These are phyloP conservation scores for Saccopteryx bilineata DNA, from an alignment of 2,113 vertebrate genomes.

Conservation along the genomic window DNA sequence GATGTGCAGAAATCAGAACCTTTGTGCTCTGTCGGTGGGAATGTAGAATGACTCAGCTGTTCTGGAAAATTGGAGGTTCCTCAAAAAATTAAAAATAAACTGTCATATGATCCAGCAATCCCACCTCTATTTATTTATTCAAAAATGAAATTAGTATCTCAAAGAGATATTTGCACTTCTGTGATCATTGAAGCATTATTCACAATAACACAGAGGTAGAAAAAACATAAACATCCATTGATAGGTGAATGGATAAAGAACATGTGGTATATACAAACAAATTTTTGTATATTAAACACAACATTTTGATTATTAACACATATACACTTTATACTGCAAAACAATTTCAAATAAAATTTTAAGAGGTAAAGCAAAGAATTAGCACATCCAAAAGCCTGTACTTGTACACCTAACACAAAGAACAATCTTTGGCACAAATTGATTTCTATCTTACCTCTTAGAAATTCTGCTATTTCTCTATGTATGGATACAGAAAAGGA, in stretches of 20 bases:
- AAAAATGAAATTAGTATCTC: not conserved
- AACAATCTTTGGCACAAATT: not conserved
- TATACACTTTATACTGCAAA: slow-evolving; percentile 84
- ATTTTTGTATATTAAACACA: slow-evolving; percentile 33
- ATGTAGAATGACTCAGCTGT: not conserved
- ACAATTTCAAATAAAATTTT: slow-evolving; percentile 59
- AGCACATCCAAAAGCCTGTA: slow-evolving; percentile 4
- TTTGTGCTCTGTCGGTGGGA: not conserved
- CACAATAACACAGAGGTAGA: not conserved
- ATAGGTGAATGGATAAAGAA: not conserved
- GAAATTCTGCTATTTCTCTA: not conserved
- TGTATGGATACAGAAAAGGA: not conserved
- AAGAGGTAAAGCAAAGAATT: slow-evolving; percentile 78
- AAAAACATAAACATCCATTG: not conserved
- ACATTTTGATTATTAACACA: slow-evolving; percentile 81
- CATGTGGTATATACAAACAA: not conserved
- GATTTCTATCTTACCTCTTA: not conserved
- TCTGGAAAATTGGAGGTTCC: not conserved
- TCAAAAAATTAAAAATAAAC: slow-evolving; percentile 15
- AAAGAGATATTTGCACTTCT: not conserved
- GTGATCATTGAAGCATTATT: not conserved
- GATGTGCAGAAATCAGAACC: not conserved
- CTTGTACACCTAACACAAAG: not conserved
- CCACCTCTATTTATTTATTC: not conserved
- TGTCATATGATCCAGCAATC: not conserved